phyloP scores from a whole-genome alignment of 2,797 vertebrate species.

The Dendrocincla fuliginosa region DNA sequence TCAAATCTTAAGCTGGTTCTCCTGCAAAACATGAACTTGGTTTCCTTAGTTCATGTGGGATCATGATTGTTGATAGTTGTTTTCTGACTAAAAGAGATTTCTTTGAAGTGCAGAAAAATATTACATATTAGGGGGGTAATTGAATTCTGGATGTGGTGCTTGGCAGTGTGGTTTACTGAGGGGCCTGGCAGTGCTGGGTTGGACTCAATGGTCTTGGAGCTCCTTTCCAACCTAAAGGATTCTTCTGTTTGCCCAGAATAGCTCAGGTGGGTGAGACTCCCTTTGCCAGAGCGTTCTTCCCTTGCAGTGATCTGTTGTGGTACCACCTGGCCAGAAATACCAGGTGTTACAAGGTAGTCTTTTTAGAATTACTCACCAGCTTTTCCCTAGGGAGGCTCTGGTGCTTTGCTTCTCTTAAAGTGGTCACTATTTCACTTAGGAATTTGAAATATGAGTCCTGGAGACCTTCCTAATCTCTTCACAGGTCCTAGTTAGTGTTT shows the following conservation, averaged over 20 bases:
- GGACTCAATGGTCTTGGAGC: neutral
- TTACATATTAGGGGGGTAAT: rapidly evolving
- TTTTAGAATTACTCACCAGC: neutral
- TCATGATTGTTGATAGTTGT: neutral
- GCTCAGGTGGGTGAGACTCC: neutral
- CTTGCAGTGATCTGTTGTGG: neutral
- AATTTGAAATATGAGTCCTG: neutral
- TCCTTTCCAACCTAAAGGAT: neutral
- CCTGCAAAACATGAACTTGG: neutral
- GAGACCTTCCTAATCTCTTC: neutral
- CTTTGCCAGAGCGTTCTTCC: neutral
- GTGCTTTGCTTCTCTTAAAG: neutral
- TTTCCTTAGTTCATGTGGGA: neutral
- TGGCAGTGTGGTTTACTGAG: neutral
- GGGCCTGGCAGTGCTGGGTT: neutral
- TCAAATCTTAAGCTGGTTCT: neutral
- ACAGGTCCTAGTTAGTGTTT: neutral
- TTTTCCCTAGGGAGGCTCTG: neutral
- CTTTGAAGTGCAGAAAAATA: neutral
- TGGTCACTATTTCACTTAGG: neutral
- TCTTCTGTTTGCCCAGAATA: neutral
- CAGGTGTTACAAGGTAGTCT: rapidly evolving
- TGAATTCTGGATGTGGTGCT: neutral
- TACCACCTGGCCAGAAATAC: neutral
- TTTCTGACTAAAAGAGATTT: neutral